Conservation (phyloP, 2,888 invertebrate species). For the Melieria picta region DNA sequence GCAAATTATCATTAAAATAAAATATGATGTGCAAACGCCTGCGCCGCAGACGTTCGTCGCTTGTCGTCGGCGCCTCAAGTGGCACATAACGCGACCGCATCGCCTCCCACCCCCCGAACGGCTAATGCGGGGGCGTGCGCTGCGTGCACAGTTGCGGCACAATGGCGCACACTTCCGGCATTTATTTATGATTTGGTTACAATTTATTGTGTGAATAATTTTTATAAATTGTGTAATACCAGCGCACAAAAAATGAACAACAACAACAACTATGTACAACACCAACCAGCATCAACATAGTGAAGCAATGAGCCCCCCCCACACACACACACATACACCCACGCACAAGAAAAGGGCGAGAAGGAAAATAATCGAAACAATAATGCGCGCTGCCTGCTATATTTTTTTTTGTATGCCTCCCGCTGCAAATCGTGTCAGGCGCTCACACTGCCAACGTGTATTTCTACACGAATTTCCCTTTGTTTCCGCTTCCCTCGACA, state of each 20-base stretch:
- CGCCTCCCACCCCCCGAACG: no score
- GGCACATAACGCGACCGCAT: no score
- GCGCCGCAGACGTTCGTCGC: not conserved
- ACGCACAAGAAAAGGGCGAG: not conserved
- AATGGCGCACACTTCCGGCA: slow-evolving; percentile 15
- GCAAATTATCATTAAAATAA: slow-evolving; percentile 28
- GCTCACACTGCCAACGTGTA: not conserved
- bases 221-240: slow-evolving; percentile 36
- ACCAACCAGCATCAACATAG: not conserved
- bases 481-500: not conserved
- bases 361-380: not conserved
- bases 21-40: slow-evolving; percentile 23
- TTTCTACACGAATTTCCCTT: not conserved
- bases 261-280: not conserved
- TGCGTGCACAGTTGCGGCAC: no score
- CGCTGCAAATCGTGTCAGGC: not conserved
- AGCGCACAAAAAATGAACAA: not conserved
- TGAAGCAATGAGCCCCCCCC: not conserved
- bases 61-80: not conserved
- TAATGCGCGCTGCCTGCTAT: not conserved
- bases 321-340: not conserved
- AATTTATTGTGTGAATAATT: slow-evolving; percentile 49
- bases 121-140: no score
- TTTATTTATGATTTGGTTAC: slow-evolving; percentile 27
- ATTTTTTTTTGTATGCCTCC: no score